These are phyloP conservation scores for Heliocidaris erythrogramma DNA, from an alignment of 35 echinoderm and acorn worm genomes.

Conservation along the genomic window DNA sequence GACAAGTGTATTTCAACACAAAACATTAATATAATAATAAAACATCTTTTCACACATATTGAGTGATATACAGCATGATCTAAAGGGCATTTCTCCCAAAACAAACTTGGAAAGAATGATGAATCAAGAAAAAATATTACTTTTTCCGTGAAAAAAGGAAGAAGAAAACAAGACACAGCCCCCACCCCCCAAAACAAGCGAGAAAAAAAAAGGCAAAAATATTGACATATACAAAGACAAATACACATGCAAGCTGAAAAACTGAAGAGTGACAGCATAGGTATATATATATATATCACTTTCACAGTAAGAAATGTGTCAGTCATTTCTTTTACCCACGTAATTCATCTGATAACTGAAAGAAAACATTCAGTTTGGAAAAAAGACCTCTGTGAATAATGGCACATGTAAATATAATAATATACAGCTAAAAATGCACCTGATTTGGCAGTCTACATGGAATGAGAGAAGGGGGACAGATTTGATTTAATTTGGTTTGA, in stretches of 20 bases:
- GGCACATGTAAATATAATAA: background rate
- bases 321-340: background rate
- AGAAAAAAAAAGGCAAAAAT: background rate
- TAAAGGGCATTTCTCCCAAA: background rate
- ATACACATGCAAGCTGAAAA: background rate
- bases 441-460: background rate
- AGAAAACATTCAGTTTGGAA: background rate
- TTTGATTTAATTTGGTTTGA: background rate
- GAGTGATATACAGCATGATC: background rate
- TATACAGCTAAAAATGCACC: background rate
- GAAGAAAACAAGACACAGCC: background rate
- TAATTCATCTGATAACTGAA: background rate
- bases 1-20: slow-evolving; percentile 9
- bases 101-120: background rate
- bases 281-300: background rate
- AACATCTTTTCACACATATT: background rate
- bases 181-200: background rate
- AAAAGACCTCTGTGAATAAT: background rate
- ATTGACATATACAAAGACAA: background rate
- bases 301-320: too few relatives aligned
- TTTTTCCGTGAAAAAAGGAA: background rate
- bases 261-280: background rate
- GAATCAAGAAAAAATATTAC: background rate
- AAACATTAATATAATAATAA: background rate
- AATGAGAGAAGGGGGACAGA: background rate